Evolutionary conservation across 2,797 vertebrate species (phyloP), one percentile per base, ranked within the genome.

Genomic region (Argyrosomus regius): DNA sequence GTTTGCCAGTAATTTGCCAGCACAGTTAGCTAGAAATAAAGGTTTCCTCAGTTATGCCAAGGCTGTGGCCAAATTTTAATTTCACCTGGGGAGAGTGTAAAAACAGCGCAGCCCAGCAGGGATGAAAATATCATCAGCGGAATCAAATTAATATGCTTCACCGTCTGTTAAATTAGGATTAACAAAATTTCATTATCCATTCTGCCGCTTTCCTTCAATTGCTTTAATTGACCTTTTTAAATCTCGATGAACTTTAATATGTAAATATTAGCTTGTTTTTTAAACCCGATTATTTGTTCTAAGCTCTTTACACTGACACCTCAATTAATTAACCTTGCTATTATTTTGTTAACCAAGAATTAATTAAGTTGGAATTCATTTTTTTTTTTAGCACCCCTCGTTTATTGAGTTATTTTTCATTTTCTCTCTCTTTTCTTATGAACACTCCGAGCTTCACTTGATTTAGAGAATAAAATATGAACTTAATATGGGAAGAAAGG

Each of bases 191-290:
- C 70, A 85, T 85, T 75, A 81, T 68, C 78, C 80, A 54, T 74
- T 83, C 53, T 52, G 2, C 59, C 22, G 59, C 46, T 72, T 73
- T 73, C 58, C 49, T 53, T 24, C 35, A 41, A 31, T 46, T 67
- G 20, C 65, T 72, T 68, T 60, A 72, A 78, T 65, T 80, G 75
- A 81, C 78, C 85, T 82, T 90, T 88, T 81, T 43, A 75, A 73
- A 79, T 80, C 16, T 61, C 49, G 16, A 35, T 80, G 62, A 81
- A 83, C 76, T 76, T 82, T 79, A 66, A 82, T 77, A 81, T 86
- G 77, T 72, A 87, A 91, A 91, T 89, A 82, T 53, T 61, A 72
- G 63, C 69, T 80, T 77, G 63, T 79, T 83, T 56, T 35, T 50
- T 54, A 57, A 56, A 74, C 28, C 31, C 22, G 31, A 54, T 75